Evolutionary conservation across 2,888 invertebrate species (phyloP), one percentile per base, ranked within the genome.

Genomic region (Cephalotes varians): DNA sequence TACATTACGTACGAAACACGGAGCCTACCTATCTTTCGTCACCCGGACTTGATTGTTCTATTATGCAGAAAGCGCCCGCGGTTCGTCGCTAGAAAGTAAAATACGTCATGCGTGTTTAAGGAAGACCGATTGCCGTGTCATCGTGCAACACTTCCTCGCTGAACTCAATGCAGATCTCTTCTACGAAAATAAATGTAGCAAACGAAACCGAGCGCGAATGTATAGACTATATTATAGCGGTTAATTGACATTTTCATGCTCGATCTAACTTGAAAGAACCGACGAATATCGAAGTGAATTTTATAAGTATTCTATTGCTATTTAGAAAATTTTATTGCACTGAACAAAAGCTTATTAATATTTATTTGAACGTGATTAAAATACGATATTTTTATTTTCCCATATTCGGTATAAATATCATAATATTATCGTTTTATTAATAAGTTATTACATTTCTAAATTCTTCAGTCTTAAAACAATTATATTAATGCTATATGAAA

Each of bases 1-100:
- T 28, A 51, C 54, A 84, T 85, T 84, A 82, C 81, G 81, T 25
- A 67, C 40, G 74, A 54, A 62, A 44, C 71, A 58, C 37, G 58
- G 71, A 81, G 69, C 56, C 65, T 69, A 85, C 79, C 76, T 74
- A 74, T 69, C 88, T 88, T 88, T 88, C 88, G 85, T 83, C 88
- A 88, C 81, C 81, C 81, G 12, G 60, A 60, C 47, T 58, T 86
- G 88, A 88, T 88, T 88, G 88, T 88, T 88, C 88, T 82, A 76
- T 85, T 81, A 80, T 81, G 80, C 83, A 80, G 84, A 87, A 67
- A 79, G 72, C 76, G 82, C 82, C 71, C 72, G 81, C 77, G 81
- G 79, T 84, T 49, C 79, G 81, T 82, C 88, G 84, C 86, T 88
- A 85, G 88, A 88, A 88, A 88, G 88, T 60, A 80, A 67, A 72